Conservation (phyloP, 1,140 invertebrate genomes). For the Euglossa dilemma region DNA sequence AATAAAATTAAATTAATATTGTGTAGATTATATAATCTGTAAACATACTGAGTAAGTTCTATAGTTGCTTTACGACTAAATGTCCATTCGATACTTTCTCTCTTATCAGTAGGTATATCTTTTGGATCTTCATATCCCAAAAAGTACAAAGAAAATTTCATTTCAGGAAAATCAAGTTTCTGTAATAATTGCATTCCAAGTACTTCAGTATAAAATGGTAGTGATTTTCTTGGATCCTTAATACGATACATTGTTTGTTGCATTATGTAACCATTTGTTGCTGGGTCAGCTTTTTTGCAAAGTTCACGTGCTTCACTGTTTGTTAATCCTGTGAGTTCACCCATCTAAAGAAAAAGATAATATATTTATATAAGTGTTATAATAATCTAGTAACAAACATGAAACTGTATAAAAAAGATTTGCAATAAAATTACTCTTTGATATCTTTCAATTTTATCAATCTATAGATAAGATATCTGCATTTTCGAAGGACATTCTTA, state of each 20-base stretch:
- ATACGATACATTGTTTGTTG: slow-evolving; percentile 98
- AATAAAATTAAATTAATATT: slow-evolving; percentile 8
- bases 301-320: slow-evolving; percentile 86
- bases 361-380: slow-evolving; percentile 21
- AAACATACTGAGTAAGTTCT: slow-evolving; percentile 94
- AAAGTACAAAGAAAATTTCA: slow-evolving; percentile 96
- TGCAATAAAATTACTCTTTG: slow-evolving; percentile 21
- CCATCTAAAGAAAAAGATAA: slow-evolving; percentile 76
- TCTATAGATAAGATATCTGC: slow-evolving; percentile 35
- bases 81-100: slow-evolving; percentile 89
- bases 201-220: slow-evolving; percentile 95
- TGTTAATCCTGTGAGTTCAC: slow-evolving; percentile 84
- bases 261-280: slow-evolving; percentile 92
- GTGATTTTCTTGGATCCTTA: slow-evolving; percentile 92
- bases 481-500: slow-evolving; percentile 10
- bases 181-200: slow-evolving; percentile 95
- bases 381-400: background rate
- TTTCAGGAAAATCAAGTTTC: slow-evolving; percentile 93
- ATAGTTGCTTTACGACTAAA: slow-evolving; percentile 93
- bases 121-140: slow-evolving; percentile 93
- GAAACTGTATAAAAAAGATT: background rate
- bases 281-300: slow-evolving; percentile 84
- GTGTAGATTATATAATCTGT: background rate
- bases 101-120: slow-evolving; percentile 88
- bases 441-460: slow-evolving; percentile 2